Evolutionary conservation across 2,797 vertebrate genomes (phyloP), one percentile per base, ranked within the genome.

Genomic region (Pseudochirops cupreus): DNA sequence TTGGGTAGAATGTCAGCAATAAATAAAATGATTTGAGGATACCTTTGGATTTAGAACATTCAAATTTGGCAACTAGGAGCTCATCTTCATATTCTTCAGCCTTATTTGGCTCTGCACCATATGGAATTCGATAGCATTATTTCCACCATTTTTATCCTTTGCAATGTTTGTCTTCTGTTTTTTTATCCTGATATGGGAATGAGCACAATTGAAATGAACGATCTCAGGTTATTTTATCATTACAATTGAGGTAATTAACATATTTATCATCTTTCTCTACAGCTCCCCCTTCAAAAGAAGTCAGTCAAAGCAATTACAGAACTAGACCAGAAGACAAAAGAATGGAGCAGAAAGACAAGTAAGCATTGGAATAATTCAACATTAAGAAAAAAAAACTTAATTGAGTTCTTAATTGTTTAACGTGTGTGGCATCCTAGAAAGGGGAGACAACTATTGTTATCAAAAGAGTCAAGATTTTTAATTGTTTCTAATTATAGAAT

Each of bases 241-340:
- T 90, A 16, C 10, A 90, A 28, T 29, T 92, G 92, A 92, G 21
- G 1, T 90, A n/a, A 39, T 93, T 93, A 96, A 96, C 92, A 1
- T 31, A n/a, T 91, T 93, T 55, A 74, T 0, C 29, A 0, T 11
- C 29, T 97, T 97, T 87, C 7, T 11, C 10, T 96, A 0, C 7
- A 98, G 96, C 26, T 91, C 94, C 56, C 39, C 94, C 24, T 93
- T 92, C 93, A 93, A 95, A 98, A 57, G 94, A 54, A 93, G 57
- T 90, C 12, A 50, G 53, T 92, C 95, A 97, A 14, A 62, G 94
- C 52, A 92, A 94, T 53, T 92, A 56, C n/a, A 96, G 46, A 82
- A 96, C 21, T 87, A 39, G 55, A 56, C 62, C 67, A 91, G 95
- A 96, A 91, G 89, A 91, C 92, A 59, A 91, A 94, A 82, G 96